Conservation (phyloP, 2,888 invertebrate genomes). For the Aricia artaxerxes region DNA sequence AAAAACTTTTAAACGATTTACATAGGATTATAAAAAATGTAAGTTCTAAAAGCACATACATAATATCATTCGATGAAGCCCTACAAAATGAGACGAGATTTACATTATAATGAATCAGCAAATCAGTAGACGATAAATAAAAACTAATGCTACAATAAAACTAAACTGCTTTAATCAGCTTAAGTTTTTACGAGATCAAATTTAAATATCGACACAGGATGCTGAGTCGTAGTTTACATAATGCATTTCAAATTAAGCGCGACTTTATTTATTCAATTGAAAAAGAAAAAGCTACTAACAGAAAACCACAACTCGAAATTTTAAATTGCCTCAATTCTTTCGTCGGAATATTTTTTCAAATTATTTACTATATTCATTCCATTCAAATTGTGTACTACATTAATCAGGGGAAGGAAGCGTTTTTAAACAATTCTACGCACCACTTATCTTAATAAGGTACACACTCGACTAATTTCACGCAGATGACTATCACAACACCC, state of each 20-base stretch:
- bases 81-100: neutral
- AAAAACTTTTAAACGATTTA: neutral
- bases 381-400: neutral
- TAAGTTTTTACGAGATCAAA: slow-evolving; percentile 27
- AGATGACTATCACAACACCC: slow-evolving; percentile 26
- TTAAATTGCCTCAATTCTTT: neutral
- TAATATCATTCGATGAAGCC: neutral
- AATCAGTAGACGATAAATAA: neutral
- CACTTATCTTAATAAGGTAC: slow-evolving; percentile 25
- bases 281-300: neutral
- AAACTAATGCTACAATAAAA: slow-evolving; percentile 10
- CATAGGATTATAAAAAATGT: neutral
- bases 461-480: slow-evolving; percentile 20
- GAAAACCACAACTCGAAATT: neutral
- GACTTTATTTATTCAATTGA: slow-evolving; percentile 12
- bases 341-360: neutral
- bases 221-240: slow-evolving; percentile 11
- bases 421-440: slow-evolving; percentile 2
- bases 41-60: neutral
- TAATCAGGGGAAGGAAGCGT: neutral
- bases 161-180: slow-evolving; percentile 7
- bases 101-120: neutral
- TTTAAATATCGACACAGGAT: slow-evolving; percentile 19
- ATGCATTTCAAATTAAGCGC: neutral
- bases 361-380: neutral